A percentile compares a stretch with the other conserved stretches of the same genome.
phyloP scores from a whole-genome alignment of 2,113 vertebrate genomes.

The Coptodon rendalli region DNA sequence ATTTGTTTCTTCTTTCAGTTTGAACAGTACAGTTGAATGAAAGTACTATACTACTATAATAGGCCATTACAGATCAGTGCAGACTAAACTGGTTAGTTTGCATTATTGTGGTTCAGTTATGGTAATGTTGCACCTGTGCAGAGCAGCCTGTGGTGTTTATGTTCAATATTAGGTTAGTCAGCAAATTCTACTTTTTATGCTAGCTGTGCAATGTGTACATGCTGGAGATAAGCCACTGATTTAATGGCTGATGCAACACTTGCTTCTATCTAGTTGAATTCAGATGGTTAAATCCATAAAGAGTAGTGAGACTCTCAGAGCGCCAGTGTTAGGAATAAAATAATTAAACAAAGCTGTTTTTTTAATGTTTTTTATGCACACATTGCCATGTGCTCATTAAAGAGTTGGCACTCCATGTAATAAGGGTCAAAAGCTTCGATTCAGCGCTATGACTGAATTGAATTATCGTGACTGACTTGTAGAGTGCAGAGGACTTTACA shows the following conservation, averaged over 20 bases:
- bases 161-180: not conserved
- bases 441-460: not conserved
- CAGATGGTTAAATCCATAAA: not conserved
- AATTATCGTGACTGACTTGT: not conserved
- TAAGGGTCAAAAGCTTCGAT: not conserved
- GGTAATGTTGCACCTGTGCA: not conserved
- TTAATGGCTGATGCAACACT: not conserved
- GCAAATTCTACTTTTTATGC: not conserved
- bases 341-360: not conserved
- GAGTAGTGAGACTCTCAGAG: not conserved
- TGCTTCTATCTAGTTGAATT: not conserved
- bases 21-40: not conserved
- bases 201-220: not conserved
- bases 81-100: not conserved
- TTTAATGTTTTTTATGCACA: not conserved
- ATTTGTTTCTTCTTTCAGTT: not conserved
- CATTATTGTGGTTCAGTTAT: not conserved
- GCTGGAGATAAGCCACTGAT: not conserved
- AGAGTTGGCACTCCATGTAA: not conserved
- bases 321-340: not conserved
- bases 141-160: not conserved
- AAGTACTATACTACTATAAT: not conserved
- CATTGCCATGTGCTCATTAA: not conserved
- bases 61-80: not conserved
- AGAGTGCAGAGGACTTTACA: not conserved